Percentiles rank a stretch among this genome's conserved stretches.
These are phyloP conservation scores for Centruroides sculpturatus DNA, from an alignment of 1,140 invertebrate genomes.

Conservation along the genomic window DNA sequence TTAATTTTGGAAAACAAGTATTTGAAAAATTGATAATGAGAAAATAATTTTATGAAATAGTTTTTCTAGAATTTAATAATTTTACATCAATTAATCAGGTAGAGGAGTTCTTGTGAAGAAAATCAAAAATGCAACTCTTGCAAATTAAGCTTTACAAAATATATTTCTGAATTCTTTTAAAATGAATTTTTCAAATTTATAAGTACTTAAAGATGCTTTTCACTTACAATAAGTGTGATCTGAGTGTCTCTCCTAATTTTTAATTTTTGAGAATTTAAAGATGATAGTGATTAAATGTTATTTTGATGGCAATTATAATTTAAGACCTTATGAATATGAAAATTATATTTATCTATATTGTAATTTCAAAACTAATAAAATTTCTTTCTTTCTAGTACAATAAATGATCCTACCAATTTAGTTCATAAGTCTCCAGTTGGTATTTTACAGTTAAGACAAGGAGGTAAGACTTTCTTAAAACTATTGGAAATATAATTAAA, in stretches of 20 bases:
- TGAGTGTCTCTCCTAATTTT: not conserved
- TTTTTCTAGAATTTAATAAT: too few species aligned
- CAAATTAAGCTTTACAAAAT: too few species aligned
- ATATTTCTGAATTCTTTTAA: too few species aligned
- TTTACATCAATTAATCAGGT: too few species aligned
- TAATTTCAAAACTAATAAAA: not conserved
- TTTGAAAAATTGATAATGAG: too few species aligned
- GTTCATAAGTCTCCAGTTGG: conserved; percentile 84
- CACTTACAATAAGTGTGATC: not conserved
- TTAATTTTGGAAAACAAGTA: too few species aligned
- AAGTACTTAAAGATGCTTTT: not conserved
- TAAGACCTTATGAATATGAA: too few species aligned
- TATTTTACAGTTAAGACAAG: conserved; percentile 35
- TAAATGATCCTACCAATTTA: conserved; percentile 67
- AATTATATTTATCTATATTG: not conserved
- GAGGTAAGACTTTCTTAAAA: conserved; percentile 26
- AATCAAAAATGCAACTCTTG: too few species aligned
- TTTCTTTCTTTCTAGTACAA: conserved; percentile 27
- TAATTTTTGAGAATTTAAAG: not conserved
- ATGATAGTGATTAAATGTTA: not conserved
- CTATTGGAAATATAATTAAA: too few species aligned
- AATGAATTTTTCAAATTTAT: too few species aligned
- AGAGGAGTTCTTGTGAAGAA: too few species aligned
- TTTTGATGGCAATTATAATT: not conserved
- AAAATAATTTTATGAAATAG: too few species aligned